These are phyloP conservation scores for Enteromius thamalakanensis DNA, from an alignment of 2,797 vertebrate species.

Conservation along the genomic window DNA sequence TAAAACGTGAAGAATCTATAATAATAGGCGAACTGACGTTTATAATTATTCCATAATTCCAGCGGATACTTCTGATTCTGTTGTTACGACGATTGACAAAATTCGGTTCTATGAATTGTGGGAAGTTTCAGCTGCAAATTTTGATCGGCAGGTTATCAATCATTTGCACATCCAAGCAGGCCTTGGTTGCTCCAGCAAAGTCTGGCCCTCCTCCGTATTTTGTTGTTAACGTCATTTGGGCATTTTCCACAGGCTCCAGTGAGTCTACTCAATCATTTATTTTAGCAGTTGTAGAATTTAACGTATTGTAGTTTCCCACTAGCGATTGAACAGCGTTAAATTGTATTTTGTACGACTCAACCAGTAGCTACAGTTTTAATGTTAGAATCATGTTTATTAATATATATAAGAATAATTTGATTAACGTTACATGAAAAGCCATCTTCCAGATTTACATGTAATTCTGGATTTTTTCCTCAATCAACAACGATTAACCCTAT, in stretches of 20 bases:
- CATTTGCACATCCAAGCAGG: conserved; percentile 61
- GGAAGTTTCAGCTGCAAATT: conserved; percentile 44
- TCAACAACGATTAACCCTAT: background rate
- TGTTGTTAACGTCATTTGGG: conserved; percentile 87
- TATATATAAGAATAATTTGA: background rate
- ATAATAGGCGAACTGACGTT: background rate
- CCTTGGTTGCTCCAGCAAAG: conserved; percentile 61
- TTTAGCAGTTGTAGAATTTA: conserved; percentile 33
- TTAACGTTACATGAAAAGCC: background rate
- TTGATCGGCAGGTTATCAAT: conserved; percentile 67
- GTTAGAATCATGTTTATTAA: background rate
- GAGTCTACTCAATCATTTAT: conserved; percentile 79
- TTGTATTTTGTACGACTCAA: background rate
- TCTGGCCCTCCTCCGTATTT: conserved; percentile 75
- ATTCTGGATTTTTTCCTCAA: background rate
- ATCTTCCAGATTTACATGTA: background rate
- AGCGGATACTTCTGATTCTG: background rate
- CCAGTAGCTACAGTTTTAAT: background rate
- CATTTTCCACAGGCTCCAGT: conserved; percentile 86
- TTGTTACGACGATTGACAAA: conserved; percentile 6
- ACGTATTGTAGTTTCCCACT: background rate
- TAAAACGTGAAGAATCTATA: background rate
- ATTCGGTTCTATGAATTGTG: background rate
- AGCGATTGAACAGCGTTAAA: background rate
- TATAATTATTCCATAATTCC: background rate